Evolutionary conservation across 2,888 invertebrate species (phyloP), one percentile per base, ranked within the genome.

Genomic region (Hydrotaea diabolus): DNA sequence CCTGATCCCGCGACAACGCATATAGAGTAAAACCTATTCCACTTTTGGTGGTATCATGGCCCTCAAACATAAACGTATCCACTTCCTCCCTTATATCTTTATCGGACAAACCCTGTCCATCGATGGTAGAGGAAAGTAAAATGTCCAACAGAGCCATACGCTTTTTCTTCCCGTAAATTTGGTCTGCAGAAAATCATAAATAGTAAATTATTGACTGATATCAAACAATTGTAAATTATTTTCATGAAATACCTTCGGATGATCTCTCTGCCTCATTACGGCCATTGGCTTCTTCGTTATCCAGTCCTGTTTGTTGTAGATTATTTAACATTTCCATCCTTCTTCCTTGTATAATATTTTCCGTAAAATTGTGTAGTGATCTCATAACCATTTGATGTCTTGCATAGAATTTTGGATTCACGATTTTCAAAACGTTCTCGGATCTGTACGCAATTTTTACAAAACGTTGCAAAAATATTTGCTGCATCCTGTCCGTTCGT

Each of bases 61-160:
- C 89, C 62, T 94, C 95, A 91, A 95, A 87, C 86, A 87, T 86
- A 13, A 87, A 87, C 0, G 87, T 87, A 26, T 87, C 85, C 9
- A 87, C 87, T 66, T 87, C 87, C 19, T 87, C 87, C 0, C 87
- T 83, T 26, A 87, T 87, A 43, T 87, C 87, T 0, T 69, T 49
- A 64, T 87, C 78, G 0, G 78, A 72, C 7, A 87, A 74, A 2
- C 83, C 82, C 39, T 86, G 75, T 0, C 82, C 85, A 55, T 85
- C 76, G 1, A 87, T 78, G 19, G 69, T 82, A 0, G 87, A 82
- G 9, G 74, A 57, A 15, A 87, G 80, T 1, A 87, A 53, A 0
- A 87, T 72, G 49, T 87, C 87, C 21, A 87, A 66, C 9, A 87
- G 75, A n/a, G 85, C 87, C 82, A 87, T 76, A n/a, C 82, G 82